Percentiles rank a stretch among this genome's conserved stretches.
These are phyloP conservation scores for Gymnarchus niloticus DNA, from an alignment of 2,113 vertebrate species.

Conservation along the genomic window DNA sequence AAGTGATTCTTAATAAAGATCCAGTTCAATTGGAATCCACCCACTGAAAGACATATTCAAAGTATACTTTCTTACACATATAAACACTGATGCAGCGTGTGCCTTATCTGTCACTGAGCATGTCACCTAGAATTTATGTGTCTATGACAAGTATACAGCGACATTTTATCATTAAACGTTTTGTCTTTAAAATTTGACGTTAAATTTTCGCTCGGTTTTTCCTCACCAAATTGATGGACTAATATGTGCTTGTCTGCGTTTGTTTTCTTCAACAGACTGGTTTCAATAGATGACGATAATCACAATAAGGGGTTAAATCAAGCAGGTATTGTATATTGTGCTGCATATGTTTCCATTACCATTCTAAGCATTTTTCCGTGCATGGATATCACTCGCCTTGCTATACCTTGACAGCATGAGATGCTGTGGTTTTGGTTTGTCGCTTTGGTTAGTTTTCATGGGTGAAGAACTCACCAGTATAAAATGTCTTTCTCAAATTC, in stretches of 20 bases:
- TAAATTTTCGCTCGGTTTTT: not conserved
- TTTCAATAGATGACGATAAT: slow-evolving; percentile 74
- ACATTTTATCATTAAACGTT: too few species aligned
- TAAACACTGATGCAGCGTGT: not conserved
- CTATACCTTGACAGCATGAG: not conserved
- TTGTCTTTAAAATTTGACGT: too few species aligned
- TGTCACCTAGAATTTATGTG: not conserved
- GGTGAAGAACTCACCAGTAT: not conserved
- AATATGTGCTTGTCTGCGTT: not conserved
- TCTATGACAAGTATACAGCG: not conserved
- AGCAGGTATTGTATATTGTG: slow-evolving; percentile 58
- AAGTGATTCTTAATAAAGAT: not conserved
- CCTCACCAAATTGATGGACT: not conserved
- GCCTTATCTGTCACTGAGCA: not conserved
- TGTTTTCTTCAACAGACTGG: slow-evolving; percentile 67
- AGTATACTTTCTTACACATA: not conserved
- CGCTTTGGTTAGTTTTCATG: not conserved
- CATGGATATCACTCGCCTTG: not conserved
- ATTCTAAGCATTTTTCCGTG: not conserved
- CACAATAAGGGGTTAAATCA: slow-evolving; percentile 45
- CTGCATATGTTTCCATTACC: not conserved
- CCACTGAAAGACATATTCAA: not conserved
- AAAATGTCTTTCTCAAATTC: not conserved
- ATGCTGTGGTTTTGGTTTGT: not conserved
- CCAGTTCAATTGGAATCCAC: not conserved